phyloP scores from a whole-genome alignment of 2,113 vertebrate species.

The Butorides virescens region DNA sequence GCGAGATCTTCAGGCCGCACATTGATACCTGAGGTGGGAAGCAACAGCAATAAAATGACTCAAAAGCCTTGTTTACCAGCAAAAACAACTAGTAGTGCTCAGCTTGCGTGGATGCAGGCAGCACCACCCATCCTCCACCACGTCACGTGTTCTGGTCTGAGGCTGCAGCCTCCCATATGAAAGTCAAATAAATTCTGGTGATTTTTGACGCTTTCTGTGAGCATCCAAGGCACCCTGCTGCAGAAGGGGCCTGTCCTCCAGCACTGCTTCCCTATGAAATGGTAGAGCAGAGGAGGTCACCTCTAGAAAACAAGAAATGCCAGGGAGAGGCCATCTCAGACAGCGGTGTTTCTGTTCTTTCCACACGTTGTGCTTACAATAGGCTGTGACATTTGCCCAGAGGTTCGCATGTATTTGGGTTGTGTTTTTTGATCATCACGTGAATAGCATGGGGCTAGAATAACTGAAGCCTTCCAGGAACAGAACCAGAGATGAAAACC shows the following conservation, averaged over 20 bases:
- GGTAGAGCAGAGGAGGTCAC: neutral
- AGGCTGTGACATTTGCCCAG: neutral
- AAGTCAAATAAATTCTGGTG: neutral
- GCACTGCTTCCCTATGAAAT: neutral
- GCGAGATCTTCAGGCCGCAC: neutral
- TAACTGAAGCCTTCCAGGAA: neutral
- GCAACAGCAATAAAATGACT: neutral
- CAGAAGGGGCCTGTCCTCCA: neutral
- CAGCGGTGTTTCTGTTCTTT: neutral
- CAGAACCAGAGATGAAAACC: neutral
- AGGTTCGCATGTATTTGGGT: neutral
- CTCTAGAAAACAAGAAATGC: neutral
- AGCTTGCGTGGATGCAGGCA: rapidly evolving
- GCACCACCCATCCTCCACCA: neutral
- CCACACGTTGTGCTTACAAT: rapidly evolving
- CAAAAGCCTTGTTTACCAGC: neutral
- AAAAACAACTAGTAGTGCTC: neutral
- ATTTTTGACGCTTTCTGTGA: neutral
- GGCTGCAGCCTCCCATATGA: neutral
- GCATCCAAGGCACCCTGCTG: neutral
- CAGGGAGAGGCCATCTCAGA: neutral
- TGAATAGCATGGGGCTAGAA: neutral
- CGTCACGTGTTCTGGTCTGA: neutral
- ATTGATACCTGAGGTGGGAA: neutral
- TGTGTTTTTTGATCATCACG: neutral